Evolutionary conservation across 2,888 invertebrate species (phyloP).

Genomic region (Meliscaeva auricollis): DNA sequence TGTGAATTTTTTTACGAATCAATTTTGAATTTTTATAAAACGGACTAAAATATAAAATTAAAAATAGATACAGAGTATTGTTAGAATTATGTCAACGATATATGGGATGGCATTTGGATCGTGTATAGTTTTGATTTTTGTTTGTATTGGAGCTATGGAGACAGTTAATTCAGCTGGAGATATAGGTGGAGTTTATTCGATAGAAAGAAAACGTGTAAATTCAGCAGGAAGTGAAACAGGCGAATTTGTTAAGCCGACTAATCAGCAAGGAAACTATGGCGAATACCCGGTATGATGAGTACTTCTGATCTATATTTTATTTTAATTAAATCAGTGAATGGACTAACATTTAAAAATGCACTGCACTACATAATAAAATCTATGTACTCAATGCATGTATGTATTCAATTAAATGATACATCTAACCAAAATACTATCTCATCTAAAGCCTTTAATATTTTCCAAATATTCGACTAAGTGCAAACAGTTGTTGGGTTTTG

Average conservation of each 20-base stretch:
- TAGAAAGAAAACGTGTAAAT: constrained; percentile 34
- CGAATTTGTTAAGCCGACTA: constrained; percentile 50
- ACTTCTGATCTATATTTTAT: not conserved
- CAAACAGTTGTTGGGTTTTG: no score
- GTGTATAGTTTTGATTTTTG: constrained; percentile 53
- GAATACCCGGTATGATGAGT: constrained; percentile 58
- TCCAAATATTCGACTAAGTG: no score
- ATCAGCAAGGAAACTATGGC: constrained; percentile 47
- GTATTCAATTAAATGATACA: no score
- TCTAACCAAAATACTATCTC: no score
- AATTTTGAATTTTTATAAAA: not conserved
- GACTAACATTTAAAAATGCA: no score
- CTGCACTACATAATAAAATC: no score
- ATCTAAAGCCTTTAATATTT: no score
- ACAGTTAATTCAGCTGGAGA: constrained; percentile 23
- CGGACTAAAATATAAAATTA: no score
- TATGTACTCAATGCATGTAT: no score
- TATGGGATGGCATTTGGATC: constrained; percentile 51
- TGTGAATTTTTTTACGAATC: not conserved
- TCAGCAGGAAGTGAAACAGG: constrained; percentile 32
- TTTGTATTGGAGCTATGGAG: constrained; percentile 28
- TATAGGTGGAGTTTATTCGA: constrained; percentile 50
- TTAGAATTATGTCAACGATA: constrained; percentile 52
- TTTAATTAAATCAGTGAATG: no score
- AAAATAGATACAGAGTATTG: not conserved